Conservation (phyloP, 2,113 vertebrate genomes). For the Bubo scandiacus region DNA sequence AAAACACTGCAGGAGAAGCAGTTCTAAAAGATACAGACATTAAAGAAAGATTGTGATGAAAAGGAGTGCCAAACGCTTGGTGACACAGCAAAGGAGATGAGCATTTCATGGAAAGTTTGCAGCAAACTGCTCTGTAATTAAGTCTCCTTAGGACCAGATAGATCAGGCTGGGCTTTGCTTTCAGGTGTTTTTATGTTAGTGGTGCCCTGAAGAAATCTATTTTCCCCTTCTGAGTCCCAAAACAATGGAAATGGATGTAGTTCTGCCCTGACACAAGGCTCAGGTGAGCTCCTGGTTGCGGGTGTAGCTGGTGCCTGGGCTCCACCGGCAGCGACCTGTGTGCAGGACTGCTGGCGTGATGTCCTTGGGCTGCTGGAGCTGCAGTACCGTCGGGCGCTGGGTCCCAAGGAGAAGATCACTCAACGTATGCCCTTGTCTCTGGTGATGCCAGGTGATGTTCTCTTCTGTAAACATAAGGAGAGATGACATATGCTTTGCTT, state of each 20-base stretch:
- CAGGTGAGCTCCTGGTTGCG: accelerated
- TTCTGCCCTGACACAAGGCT: background rate
- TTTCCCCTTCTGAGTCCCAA: background rate
- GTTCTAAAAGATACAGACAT: background rate
- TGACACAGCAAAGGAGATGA: background rate
- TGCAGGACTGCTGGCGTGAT: accelerated
- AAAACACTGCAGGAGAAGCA: background rate
- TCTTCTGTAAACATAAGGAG: conserved; percentile 20
- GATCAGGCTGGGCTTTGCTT: background rate
- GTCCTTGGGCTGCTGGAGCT: background rate
- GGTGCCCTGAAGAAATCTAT: background rate
- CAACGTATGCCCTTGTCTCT: background rate
- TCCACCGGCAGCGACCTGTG: accelerated
- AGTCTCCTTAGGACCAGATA: background rate
- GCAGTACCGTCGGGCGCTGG: background rate
- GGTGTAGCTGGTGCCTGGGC: background rate
- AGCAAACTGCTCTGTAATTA: background rate
- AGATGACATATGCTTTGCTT: conserved; percentile 42
- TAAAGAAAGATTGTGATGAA: background rate
- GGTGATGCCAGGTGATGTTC: conserved; percentile 29
- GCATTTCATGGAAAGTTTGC: background rate
- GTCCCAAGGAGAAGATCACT: background rate
- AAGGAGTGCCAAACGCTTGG: background rate
- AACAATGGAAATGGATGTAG: accelerated
- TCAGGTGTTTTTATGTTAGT: background rate